phyloP scores from a whole-genome alignment of 1,140 invertebrate species.

The Drosophila orosa region DNA sequence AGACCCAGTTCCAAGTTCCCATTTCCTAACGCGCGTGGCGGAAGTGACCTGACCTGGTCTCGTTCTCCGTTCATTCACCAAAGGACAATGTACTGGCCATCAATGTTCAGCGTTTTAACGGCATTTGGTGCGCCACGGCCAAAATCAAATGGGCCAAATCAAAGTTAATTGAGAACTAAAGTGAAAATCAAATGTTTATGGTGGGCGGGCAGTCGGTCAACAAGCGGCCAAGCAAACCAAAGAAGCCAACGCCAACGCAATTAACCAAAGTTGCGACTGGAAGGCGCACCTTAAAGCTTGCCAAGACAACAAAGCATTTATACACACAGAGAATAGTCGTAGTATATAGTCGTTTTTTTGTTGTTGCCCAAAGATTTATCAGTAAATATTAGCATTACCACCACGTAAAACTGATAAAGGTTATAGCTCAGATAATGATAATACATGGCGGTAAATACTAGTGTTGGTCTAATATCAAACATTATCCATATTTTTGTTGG shows the following conservation, averaged over 20 bases:
- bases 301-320: conserved; percentile 30
- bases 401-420: too few species aligned
- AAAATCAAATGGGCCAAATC: conserved; percentile 79
- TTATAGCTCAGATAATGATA: too few species aligned
- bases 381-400: too few species aligned
- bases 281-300: conserved; percentile 64
- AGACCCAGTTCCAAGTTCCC: conserved; percentile 32
- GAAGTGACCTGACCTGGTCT: conserved; percentile 70
- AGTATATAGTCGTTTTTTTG: too few species aligned
- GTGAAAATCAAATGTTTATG: conserved; percentile 78
- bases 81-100: conserved; percentile 49
- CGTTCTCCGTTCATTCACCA: background rate
- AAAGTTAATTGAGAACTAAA: conserved; percentile 82
- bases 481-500: too few species aligned
- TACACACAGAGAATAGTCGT: background rate
- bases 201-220: conserved; percentile 45
- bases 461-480: too few species aligned
- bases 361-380: too few species aligned
- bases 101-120: conserved; percentile 63
- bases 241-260: conserved; percentile 62
- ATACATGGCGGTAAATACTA: too few species aligned
- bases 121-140: conserved; percentile 50
- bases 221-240: conserved; percentile 36
- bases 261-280: conserved; percentile 73
- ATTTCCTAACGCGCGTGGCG: conserved; percentile 52